A percentile compares a stretch with the other conserved stretches of the same genome.
phyloP scores from a whole-genome alignment of 2,888 invertebrate genomes.

The Acleris laterana region DNA sequence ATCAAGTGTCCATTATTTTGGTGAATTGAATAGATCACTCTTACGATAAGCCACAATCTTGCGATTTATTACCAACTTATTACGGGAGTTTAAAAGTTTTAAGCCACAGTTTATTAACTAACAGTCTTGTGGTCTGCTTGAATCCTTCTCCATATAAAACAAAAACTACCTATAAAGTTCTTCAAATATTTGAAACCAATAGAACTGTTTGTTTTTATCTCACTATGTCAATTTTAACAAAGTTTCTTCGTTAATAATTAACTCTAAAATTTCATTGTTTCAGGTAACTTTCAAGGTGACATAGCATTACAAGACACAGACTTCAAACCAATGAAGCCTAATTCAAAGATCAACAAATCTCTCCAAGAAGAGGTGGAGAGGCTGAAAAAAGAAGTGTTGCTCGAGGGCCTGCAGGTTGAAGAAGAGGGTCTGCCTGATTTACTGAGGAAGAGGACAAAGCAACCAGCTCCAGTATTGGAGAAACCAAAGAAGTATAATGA shows the following conservation, averaged over 20 bases:
- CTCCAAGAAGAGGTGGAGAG: slow-evolving; percentile 92
- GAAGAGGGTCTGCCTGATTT: slow-evolving; percentile 92
- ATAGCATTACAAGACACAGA: slow-evolving; percentile 89
- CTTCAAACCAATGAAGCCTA: slow-evolving; percentile 61
- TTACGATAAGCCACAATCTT: too few relatives aligned
- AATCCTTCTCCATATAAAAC: too few relatives aligned
- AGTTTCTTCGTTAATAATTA: not conserved
- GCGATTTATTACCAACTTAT: too few relatives aligned
- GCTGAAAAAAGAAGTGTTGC: slow-evolving; percentile 91
- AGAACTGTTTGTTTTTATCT: too few relatives aligned
- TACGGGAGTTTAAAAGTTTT: too few relatives aligned
- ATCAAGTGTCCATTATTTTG: too few relatives aligned
- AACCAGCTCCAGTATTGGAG: slow-evolving; percentile 78
- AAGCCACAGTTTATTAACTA: too few relatives aligned
- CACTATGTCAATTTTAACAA: too few relatives aligned
- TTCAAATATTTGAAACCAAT: too few relatives aligned
- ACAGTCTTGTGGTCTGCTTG: too few relatives aligned
- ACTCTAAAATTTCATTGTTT: slow-evolving; percentile 56
- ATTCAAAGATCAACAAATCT: slow-evolving; percentile 86
- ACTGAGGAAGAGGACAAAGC: slow-evolving; percentile 88
- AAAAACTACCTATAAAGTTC: too few relatives aligned
- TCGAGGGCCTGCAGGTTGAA: slow-evolving; percentile 92
- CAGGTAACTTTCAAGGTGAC: slow-evolving; percentile 93
- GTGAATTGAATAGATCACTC: too few relatives aligned
- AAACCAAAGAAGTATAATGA: slow-evolving; percentile 81